Evolutionary conservation across 2,113 vertebrate species (phyloP), one percentile per base, ranked within the genome.

Genomic region (Ceuthmochares aereus): DNA sequence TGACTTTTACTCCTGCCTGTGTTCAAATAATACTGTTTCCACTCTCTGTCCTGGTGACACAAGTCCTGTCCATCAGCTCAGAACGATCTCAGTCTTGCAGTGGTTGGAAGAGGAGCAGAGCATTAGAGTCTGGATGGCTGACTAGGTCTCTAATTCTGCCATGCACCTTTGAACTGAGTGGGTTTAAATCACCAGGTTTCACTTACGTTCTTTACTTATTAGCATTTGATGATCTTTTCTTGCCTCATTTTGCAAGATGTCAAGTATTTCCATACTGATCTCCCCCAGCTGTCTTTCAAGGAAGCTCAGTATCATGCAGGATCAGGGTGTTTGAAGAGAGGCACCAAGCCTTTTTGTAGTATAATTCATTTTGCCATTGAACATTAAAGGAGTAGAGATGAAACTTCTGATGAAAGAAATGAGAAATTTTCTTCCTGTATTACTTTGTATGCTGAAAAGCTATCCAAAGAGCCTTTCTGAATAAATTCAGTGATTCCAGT

Each of bases 331-430:
- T 51, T 81, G 79, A 88, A 82, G 45, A 91, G 45, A 93, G 69
- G 40, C 87, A 86, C 69, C 85, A 69, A 93, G 42, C 22, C 51
- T 83, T 91, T 95, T 84, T 91, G 84, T 86, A 54, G 60, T 75
- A 69, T 75, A 80, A 95, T 86, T 84, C 73, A 62, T 83, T 91
- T 93, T 90, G 36, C 70, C 45, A 64, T 12, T 82, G 60, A 95
- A 81, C 87, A 84, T 72, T 93, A 91, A 91, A 95, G 64, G 40
- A 77, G 18, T 34, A 58, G 58, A 92, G 69, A 95, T 93, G 66
- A 96, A 97, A 93, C 77, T 84, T n/a, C 60, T 82, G 90, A 92
- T 93, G 90, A 96, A 94, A 97, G 86, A 75, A 93, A 87, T 54
- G 36, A 81, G 52, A 79, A 62, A 60, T 92, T 88, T 95, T 86